Conservation (phyloP, 2,113 vertebrate species). For the Centropus unirufus region DNA sequence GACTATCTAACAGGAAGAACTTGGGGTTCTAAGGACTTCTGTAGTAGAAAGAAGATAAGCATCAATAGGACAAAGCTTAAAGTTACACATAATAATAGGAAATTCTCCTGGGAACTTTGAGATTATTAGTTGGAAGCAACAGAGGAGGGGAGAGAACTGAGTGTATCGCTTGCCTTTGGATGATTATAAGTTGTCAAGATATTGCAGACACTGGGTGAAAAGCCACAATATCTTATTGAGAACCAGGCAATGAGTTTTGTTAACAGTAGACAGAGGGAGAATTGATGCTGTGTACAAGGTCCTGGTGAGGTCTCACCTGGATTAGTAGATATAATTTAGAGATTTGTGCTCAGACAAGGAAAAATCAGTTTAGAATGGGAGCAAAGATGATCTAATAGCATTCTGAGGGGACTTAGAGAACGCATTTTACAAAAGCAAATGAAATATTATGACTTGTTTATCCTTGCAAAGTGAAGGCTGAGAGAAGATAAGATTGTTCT, state of each 20-base stretch:
- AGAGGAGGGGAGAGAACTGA: not conserved
- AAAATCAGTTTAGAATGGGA: not conserved
- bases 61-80: not conserved
- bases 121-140: not conserved
- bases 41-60: not conserved
- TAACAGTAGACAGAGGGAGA: not conserved
- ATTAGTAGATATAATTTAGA: not conserved
- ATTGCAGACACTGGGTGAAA: fast-evolving
- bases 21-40: not conserved
- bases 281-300: not conserved
- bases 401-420: not conserved
- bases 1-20: constrained; percentile 22
- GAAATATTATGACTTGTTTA: constrained; percentile 17
- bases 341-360: constrained; percentile 9
- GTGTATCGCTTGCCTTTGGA: not conserved
- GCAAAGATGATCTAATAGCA: not conserved
- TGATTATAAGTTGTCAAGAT: not conserved
- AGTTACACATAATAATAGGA: not conserved
- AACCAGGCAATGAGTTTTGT: not conserved
- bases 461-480: constrained; percentile 25
- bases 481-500: constrained; percentile 36
- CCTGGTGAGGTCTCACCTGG: not conserved
- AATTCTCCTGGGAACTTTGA: not conserved
- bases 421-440: constrained; percentile 11
- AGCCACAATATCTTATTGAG: not conserved